These are phyloP conservation scores for Microtus montanus DNA, from an alignment of 2,113 vertebrate genomes.

Conservation along the genomic window DNA sequence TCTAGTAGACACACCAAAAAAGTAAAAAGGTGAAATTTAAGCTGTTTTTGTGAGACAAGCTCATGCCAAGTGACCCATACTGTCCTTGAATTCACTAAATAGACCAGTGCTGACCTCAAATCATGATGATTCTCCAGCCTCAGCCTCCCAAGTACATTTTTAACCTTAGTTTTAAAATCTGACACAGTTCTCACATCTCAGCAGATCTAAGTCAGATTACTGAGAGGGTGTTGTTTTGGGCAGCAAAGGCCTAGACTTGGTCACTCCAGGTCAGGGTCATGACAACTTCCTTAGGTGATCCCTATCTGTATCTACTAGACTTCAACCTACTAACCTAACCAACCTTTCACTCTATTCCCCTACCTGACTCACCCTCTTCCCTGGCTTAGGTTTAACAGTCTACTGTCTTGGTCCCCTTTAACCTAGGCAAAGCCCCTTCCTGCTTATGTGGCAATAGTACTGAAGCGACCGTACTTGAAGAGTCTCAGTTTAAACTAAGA, in stretches of 20 bases:
- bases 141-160: background rate
- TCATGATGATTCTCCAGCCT: background rate
- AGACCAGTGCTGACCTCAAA: background rate
- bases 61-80: background rate
- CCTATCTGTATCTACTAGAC: background rate
- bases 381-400: background rate
- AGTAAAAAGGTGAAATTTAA: constrained; percentile 6
- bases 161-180: no score
- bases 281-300: background rate
- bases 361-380: background rate
- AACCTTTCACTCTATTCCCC: background rate
- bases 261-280: background rate
- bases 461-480: background rate
- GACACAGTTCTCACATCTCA: background rate
- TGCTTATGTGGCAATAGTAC: background rate
- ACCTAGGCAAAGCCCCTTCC: background rate
- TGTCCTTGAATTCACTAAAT: background rate
- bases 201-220: background rate
- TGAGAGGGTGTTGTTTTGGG: background rate
- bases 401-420: background rate
- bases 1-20: background rate
- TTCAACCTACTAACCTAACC: background rate
- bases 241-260: background rate
- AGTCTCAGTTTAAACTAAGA: background rate
- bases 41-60: background rate